These are phyloP conservation scores for Pitangus sulphuratus DNA, from an alignment of 2,797 vertebrate genomes.

Conservation along the genomic window DNA sequence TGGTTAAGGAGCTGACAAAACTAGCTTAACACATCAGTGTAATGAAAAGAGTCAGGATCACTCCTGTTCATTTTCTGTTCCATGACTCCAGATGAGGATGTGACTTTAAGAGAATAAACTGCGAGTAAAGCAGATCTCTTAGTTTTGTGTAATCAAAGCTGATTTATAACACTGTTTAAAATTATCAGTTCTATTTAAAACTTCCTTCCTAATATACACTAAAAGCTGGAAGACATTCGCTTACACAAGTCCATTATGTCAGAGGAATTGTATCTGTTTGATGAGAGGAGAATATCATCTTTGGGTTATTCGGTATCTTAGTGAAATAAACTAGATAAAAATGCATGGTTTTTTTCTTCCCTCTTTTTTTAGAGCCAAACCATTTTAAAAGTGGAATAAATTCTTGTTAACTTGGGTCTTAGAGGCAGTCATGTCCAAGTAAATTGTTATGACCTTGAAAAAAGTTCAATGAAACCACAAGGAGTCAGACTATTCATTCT, in stretches of 20 bases:
- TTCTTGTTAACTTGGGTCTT: neutral
- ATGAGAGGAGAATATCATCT: neutral
- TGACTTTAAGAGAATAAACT: neutral
- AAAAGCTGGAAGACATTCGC: neutral
- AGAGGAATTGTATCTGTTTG: neutral
- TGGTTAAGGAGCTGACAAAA: neutral
- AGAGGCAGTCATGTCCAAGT: neutral
- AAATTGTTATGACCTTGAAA: slow-evolving; percentile 36
- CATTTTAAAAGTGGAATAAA: neutral
- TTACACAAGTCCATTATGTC: neutral
- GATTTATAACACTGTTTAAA: neutral
- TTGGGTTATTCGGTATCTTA: neutral
- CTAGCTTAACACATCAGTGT: neutral
- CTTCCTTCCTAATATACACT: neutral
- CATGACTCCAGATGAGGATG: neutral
- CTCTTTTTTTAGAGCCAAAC: neutral
- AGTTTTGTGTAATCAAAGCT: neutral
- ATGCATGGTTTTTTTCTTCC: neutral
- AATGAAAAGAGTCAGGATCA: neutral
- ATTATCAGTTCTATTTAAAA: neutral
- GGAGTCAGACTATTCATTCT: slow-evolving; percentile 14
- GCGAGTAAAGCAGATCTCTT: neutral
- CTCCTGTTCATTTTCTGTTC: neutral
- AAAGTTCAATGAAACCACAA: slow-evolving; percentile 35
- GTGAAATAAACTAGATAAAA: slow-evolving; percentile 16